These are phyloP conservation scores for Corythornis vintsioides DNA, from an alignment of 2,113 vertebrate species.

Conservation along the genomic window DNA sequence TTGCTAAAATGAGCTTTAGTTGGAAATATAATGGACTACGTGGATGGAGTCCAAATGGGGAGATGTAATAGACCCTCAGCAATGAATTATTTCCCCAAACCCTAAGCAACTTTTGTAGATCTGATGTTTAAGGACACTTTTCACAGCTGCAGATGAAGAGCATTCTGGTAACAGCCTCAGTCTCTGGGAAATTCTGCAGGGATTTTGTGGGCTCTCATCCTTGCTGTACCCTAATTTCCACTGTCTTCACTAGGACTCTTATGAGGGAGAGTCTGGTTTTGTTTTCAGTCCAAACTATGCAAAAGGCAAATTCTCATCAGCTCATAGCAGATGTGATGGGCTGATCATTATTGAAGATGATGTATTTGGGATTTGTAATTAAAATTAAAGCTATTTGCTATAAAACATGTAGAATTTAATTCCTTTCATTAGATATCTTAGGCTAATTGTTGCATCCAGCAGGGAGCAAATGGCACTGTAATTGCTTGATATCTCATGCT, in stretches of 20 bases:
- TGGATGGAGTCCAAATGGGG: slow-evolving; percentile 35
- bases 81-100: slow-evolving; percentile 2
- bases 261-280: background rate
- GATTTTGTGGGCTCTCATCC: slow-evolving; percentile 6
- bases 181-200: background rate
- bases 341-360: slow-evolving; percentile 53
- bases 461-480: slow-evolving; percentile 71
- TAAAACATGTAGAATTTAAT: slow-evolving; percentile 68
- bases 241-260: background rate
- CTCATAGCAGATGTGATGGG: slow-evolving; percentile 34
- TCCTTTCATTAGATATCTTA: slow-evolving; percentile 71
- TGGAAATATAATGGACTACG: background rate
- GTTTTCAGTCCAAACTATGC: background rate
- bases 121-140: background rate
- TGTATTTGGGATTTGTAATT: slow-evolving; percentile 73
- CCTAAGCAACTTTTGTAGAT: background rate
- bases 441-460: slow-evolving; percentile 73
- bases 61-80: background rate
- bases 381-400: slow-evolving; percentile 71
- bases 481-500: slow-evolving; percentile 72
- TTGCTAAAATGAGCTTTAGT: background rate
- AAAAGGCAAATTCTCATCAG: slow-evolving; percentile 25
- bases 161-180: background rate
- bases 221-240: slow-evolving; percentile 8
- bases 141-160: slow-evolving; percentile 29